Conservation (phyloP, 2,888 invertebrate species). For the Lasioglossum calceatum region DNA sequence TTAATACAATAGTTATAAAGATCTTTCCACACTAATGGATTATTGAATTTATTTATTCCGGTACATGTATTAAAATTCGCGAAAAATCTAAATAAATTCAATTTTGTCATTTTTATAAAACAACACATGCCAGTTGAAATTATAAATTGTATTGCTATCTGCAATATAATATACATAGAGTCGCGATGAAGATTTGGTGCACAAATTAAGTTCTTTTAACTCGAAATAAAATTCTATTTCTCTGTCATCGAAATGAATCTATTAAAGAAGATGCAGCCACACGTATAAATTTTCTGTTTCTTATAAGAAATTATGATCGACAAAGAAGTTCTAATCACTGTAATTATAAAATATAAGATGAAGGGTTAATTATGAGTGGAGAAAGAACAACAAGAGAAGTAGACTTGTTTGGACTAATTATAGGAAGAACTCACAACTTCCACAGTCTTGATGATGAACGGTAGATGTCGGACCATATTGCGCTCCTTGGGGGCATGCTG, state of each 20-base stretch:
- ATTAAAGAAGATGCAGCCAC: no score
- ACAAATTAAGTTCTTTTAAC: no score
- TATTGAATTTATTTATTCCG: not conserved
- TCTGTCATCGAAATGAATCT: no score
- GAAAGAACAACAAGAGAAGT: not conserved
- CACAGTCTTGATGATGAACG: constrained; percentile 86
- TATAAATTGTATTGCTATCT: not conserved
- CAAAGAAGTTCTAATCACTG: not conserved
- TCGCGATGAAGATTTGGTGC: no score
- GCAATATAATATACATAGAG: not conserved
- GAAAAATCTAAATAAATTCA: not conserved
- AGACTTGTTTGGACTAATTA: not conserved
- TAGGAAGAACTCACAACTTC: constrained; percentile 86
- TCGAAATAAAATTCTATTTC: no score
- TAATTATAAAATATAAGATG: not conserved
- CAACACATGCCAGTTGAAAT: not conserved
- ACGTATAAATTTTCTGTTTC: no score
- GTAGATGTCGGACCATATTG: constrained; percentile 83
- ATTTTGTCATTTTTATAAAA: not conserved
- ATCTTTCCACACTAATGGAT: not conserved
- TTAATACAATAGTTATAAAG: not conserved
- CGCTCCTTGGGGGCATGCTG: constrained; percentile 85
- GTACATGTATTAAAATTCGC: not conserved
- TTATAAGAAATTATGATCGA: not conserved
- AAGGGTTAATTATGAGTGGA: not conserved